Percentiles rank a stretch among this genome's conserved stretches.
These are phyloP conservation scores for Adrianichthys oophorus DNA, from an alignment of 2,797 vertebrate genomes.

Conservation along the genomic window DNA sequence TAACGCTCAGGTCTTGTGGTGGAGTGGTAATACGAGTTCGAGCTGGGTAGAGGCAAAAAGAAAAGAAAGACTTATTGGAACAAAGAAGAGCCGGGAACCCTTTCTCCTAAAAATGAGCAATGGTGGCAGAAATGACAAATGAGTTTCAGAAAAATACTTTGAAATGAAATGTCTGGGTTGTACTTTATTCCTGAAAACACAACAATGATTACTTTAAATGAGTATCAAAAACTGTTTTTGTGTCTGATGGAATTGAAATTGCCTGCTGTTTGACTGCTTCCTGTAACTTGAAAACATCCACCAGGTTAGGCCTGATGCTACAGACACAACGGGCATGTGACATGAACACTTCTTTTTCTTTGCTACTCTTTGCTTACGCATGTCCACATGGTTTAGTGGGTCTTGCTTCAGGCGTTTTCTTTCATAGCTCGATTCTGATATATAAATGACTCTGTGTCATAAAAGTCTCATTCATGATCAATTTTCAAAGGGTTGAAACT, in stretches of 20 bases:
- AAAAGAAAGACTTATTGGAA: slow-evolving; percentile 3
- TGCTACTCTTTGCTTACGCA: background rate
- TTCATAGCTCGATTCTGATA: too few relatives aligned
- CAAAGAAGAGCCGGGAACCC: slow-evolving; percentile 2
- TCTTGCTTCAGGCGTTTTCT: too few relatives aligned
- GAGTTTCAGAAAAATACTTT: slow-evolving; percentile 52
- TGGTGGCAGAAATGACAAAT: slow-evolving; percentile 17
- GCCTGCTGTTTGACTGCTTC: background rate
- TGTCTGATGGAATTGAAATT: slow-evolving; percentile 18
- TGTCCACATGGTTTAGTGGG: too few relatives aligned
- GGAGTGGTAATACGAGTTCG: slow-evolving; percentile 90
- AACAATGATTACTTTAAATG: slow-evolving; percentile 20
- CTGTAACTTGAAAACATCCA: too few relatives aligned
- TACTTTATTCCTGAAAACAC: slow-evolving; percentile 36
- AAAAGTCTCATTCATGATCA: too few relatives aligned
- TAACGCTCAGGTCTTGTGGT: slow-evolving; percentile 93
- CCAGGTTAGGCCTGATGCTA: too few relatives aligned
- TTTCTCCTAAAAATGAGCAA: slow-evolving; percentile 20
- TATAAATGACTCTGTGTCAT: too few relatives aligned
- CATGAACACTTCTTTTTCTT: too few relatives aligned
- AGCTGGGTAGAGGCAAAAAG: slow-evolving; percentile 68
- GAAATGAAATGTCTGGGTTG: slow-evolving; percentile 37
- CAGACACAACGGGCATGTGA: too few relatives aligned
- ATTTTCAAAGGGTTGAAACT: too few relatives aligned
- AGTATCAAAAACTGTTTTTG: slow-evolving; percentile 34